These are phyloP conservation scores for Chiridota heheva DNA, from an alignment of 35 echinoderm and acorn worm species.

Conservation along the genomic window DNA sequence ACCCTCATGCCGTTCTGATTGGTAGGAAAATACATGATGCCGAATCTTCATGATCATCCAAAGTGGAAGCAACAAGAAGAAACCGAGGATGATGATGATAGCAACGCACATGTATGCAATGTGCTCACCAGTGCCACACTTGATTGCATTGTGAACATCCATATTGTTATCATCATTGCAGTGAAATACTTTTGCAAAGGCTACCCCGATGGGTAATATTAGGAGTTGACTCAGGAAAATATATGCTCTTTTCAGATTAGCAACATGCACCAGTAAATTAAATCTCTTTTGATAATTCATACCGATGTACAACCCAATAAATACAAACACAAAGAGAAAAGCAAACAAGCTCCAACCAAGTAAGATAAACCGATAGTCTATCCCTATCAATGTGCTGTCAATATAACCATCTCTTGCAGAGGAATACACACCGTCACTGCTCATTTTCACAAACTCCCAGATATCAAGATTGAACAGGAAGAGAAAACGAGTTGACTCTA, in stretches of 20 bases:
- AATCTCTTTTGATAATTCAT: constrained; percentile 90
- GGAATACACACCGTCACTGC: constrained; percentile 60
- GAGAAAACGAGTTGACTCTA: constrained; percentile 60
- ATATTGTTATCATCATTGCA: constrained; percentile 81
- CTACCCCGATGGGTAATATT: constrained; percentile 80
- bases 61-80: constrained; percentile 77
- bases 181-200: constrained; percentile 78
- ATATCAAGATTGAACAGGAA: constrained; percentile 84
- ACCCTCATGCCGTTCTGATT: constrained; percentile 84
- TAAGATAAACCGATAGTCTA: constrained; percentile 82
- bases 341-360: constrained; percentile 72
- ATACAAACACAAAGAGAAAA: constrained; percentile 54
- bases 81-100: constrained; percentile 49
- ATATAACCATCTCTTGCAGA: constrained; percentile 73
- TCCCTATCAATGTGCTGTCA: constrained; percentile 47
- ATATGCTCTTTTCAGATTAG: constrained; percentile 67
- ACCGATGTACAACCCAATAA: constrained; percentile 66
- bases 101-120: constrained; percentile 67
- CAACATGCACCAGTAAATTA: constrained; percentile 80
- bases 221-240: constrained; percentile 71
- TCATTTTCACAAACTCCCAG: constrained; percentile 95
- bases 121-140: constrained; percentile 73
- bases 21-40: constrained; percentile 76
- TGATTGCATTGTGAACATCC: constrained; percentile 88
- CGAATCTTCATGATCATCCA: constrained; percentile 94